phyloP scores from a whole-genome alignment of 2,888 invertebrate species.

The Macaria liturata region DNA sequence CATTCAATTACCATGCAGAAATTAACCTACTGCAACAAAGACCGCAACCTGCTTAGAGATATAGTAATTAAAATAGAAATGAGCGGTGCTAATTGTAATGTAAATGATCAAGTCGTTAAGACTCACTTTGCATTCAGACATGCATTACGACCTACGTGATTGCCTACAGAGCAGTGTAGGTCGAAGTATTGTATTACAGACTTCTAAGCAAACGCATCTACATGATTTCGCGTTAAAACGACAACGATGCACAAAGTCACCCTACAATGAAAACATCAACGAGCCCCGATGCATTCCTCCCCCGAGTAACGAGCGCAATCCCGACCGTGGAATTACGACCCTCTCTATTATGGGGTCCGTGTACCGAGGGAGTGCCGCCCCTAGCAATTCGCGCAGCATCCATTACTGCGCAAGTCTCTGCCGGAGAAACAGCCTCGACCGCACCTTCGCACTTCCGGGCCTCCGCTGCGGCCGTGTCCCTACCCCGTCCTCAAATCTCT shows the following conservation, averaged over 20 bases:
- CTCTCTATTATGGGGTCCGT: constrained; percentile 39
- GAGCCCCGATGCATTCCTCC: constrained; percentile 41
- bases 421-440: constrained; percentile 61
- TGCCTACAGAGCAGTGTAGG: not conserved
- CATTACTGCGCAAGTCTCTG: constrained; percentile 76
- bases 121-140: constrained; percentile 7
- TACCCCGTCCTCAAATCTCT: constrained; percentile 52
- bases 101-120: not conserved
- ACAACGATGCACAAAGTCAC: constrained; percentile 5
- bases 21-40: too few species aligned
- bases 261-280: constrained; percentile 34
- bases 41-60: not conserved
- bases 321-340: constrained; percentile 53
- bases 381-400: constrained; percentile 75
- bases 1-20: too few species aligned
- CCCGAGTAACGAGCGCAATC: constrained; percentile 43
- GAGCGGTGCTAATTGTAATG: constrained; percentile 1
- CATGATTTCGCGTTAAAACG: not conserved
- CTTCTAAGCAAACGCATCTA: too few species aligned
- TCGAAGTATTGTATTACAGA: too few species aligned
- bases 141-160: not conserved
- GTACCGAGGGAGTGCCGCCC: constrained; percentile 67
- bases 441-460: constrained; percentile 72
- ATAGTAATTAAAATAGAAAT: constrained; percentile 1
- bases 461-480: constrained; percentile 51